These are phyloP conservation scores for Capitulum mitella DNA, from an alignment of 2,888 invertebrate species.

Conservation along the genomic window DNA sequence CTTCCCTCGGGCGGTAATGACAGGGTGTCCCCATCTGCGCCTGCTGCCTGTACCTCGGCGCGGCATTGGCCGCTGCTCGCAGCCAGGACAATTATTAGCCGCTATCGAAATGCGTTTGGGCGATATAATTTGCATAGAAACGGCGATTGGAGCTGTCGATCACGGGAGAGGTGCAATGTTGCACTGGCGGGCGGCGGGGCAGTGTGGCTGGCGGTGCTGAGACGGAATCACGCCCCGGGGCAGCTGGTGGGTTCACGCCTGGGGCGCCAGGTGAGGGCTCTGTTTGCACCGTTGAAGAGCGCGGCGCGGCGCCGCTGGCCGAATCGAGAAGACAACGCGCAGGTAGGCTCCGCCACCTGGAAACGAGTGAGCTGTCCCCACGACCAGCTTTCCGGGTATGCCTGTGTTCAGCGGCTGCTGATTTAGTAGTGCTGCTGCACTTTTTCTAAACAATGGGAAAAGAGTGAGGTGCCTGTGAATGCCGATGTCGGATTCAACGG, in stretches of 20 bases:
- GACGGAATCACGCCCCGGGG: not conserved
- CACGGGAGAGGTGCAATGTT: not conserved
- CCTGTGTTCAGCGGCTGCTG: too few species aligned
- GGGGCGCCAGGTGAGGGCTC: too few species aligned
- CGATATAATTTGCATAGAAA: conserved; percentile 23
- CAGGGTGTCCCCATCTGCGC: not conserved
- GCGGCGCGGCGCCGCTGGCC: too few species aligned
- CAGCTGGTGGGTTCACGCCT: not conserved
- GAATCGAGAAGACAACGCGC: too few species aligned
- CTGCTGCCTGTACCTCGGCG: not conserved
- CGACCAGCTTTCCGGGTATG: too few species aligned
- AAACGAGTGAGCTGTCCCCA: too few species aligned
- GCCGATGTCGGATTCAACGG: too few species aligned
- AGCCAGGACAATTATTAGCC: not conserved
- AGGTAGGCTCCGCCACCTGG: too few species aligned
- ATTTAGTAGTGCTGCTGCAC: too few species aligned
- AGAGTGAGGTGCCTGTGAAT: too few species aligned
- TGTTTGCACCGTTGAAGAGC: too few species aligned
- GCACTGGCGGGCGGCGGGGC: not conserved
- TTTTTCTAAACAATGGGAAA: too few species aligned
- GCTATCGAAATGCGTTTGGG: conserved; percentile 22
- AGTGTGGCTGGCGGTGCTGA: not conserved
- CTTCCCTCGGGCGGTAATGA: not conserved
- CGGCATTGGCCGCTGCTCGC: not conserved
- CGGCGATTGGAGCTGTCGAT: conserved; percentile 17